Base-by-base conservation (phyloP, 2,113 vertebrate species). In the Psophia crepitans region DNA sequence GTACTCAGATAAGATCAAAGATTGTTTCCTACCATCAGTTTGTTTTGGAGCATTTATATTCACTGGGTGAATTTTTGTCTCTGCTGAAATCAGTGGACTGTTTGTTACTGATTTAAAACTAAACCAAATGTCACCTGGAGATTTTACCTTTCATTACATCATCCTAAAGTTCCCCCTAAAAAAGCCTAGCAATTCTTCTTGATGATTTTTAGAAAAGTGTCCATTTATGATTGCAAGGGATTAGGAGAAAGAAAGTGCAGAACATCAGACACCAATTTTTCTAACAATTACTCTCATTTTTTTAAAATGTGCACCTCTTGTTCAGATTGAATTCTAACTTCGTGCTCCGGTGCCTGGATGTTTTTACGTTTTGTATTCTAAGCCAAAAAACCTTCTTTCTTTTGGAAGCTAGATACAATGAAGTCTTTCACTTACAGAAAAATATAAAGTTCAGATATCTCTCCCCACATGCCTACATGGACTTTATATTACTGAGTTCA, bases 1-100 rank as follows among this genome's bases (percentile, higher is more conserved):
- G 43, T 96, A 74, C 54, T 96, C 76, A 97, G 98, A 98, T 98
- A 97, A 96, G 93, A 98, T 95, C 97, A 96, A 95, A 97, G 92
- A 73, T 93, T 97, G 86, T 97, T 97, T 98, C 93, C 87, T 97
- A 98, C 65, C 88, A 91, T 85, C 92, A 87, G 96, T 96, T 96
- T 97, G 97, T 95, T 96, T 97, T 98, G 92, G 79, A 92, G 88
- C 78, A 80, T 77, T 93, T 80, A 64, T 84, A 93, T 88, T 91
- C 75, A 27, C 41, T 70, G 51, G 20, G 22, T 89, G 79, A 68
- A 28, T 46, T 88, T 87, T 73, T 92, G 41, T 84, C 46, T 85
- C 30, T n/a, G 17, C 75, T 92, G 28, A 75, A 93, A 87, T 92
- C 43, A 71, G 69, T 71, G 51, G 51, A 48, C 27, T 66, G 14